phyloP scores from a whole-genome alignment of 23 tunicate species.

The Halocynthia roretzi region DNA sequence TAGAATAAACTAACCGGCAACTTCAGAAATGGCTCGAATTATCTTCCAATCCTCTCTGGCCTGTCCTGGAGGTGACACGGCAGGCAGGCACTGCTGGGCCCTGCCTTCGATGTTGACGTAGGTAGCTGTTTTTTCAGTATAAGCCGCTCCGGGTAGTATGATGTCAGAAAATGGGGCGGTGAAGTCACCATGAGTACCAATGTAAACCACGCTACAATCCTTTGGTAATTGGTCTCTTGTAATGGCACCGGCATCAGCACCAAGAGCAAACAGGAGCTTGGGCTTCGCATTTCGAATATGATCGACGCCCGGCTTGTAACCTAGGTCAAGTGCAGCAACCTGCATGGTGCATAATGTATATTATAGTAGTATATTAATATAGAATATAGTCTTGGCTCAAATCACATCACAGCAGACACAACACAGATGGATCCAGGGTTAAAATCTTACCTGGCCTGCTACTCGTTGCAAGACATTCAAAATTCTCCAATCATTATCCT shows the following conservation, averaged over 20 bases:
- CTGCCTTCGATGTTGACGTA: conserved; percentile 98
- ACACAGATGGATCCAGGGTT: too few relatives aligned
- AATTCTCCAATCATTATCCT: conserved; percentile 32
- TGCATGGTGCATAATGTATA: conserved; percentile 41
- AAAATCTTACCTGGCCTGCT: conserved; percentile 4
- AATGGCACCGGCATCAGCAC: conserved; percentile 88
- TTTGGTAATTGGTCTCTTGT: conserved; percentile 40
- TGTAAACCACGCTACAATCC: conserved; percentile 77
- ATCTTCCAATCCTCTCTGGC: conserved; percentile 99
- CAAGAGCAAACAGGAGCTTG: conserved; percentile 58
- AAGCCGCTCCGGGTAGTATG: conserved; percentile 95
- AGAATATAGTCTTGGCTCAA: background rate
- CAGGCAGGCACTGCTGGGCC: conserved; percentile 75
- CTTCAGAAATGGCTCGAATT: conserved; percentile 88
- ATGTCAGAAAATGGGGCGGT: conserved; percentile 94
- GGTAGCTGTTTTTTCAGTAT: conserved; percentile 96
- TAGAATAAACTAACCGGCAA: conserved; percentile 13
- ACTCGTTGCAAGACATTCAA: conserved; percentile 64
- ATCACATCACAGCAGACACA: background rate
- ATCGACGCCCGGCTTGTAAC: conserved; percentile 93
- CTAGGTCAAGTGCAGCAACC: conserved; percentile 96
- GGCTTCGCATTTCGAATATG: conserved; percentile 61
- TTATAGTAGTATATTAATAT: background rate
- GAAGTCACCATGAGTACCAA: conserved; percentile 90
- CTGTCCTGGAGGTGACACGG: conserved; percentile 94